Conservation (phyloP, 2,888 invertebrate genomes). For the Cinara cedri region DNA sequence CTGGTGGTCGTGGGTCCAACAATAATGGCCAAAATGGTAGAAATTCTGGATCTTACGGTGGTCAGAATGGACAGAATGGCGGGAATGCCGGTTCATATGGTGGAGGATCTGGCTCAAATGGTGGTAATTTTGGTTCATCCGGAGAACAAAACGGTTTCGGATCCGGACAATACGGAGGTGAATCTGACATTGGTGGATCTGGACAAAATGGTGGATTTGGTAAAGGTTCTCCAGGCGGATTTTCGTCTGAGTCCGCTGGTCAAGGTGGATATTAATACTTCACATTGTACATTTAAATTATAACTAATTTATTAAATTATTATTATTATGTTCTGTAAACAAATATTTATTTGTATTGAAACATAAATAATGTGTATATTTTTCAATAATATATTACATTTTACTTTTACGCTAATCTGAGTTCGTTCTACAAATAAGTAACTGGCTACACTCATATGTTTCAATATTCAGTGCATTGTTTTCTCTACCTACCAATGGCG, state of each 20-base stretch:
- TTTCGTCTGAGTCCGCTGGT: not conserved
- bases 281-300: slow-evolving; percentile 18
- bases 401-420: not conserved
- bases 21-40: slow-evolving; percentile 6
- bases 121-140: not conserved
- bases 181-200: not conserved
- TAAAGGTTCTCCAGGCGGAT: slow-evolving; percentile 10
- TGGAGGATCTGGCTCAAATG: not conserved
- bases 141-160: not conserved
- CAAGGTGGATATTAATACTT: slow-evolving; percentile 22
- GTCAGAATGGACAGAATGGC: slow-evolving; percentile 27
- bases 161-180: slow-evolving; percentile 24
- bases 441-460: too few species aligned
- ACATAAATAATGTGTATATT: not conserved
- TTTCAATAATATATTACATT: not conserved
- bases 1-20: not conserved
- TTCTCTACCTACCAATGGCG: too few species aligned
- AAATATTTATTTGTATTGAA: not conserved
- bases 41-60: slow-evolving; percentile 1
- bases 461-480: too few species aligned
- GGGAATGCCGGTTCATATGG: not conserved
- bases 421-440: too few species aligned
- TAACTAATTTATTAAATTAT: slow-evolving; percentile 46
- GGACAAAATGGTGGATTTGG: slow-evolving; percentile 15
- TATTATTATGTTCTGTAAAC: slow-evolving; percentile 39